Conservation (phyloP, 2,797 vertebrate genomes). For the Tragopan temminckii region DNA sequence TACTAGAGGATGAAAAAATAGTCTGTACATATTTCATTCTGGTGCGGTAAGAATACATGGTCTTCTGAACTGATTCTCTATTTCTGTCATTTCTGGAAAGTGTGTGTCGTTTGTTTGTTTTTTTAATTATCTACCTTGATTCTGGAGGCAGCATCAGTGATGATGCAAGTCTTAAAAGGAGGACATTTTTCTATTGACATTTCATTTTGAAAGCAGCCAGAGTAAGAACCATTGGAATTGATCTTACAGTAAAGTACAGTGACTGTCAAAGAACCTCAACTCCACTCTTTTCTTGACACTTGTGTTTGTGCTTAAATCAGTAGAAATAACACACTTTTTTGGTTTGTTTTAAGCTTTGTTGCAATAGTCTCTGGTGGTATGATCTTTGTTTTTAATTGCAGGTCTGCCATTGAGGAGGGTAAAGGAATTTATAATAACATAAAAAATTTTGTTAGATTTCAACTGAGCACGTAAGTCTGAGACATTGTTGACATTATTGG, state of each 20-base stretch:
- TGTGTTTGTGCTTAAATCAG: neutral
- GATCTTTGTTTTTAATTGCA: conserved; percentile 78
- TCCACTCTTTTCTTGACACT: neutral
- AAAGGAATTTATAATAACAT: conserved; percentile 99
- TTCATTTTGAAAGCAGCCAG: neutral
- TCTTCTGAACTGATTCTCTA: neutral
- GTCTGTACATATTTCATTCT: neutral
- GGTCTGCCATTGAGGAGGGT: conserved; percentile 98
- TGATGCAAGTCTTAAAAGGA: neutral
- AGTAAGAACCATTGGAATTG: conserved; percentile 13
- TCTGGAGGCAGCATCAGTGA: neutral
- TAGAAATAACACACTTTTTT: neutral
- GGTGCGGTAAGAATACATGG: neutral
- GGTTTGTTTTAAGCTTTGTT: neutral
- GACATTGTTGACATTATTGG: neutral
- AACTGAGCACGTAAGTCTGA: conserved; percentile 97
- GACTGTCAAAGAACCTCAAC: neutral
- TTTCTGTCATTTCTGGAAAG: neutral
- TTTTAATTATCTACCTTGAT: neutral
- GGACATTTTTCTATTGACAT: neutral
- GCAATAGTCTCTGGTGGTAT: neutral
- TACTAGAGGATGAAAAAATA: neutral
- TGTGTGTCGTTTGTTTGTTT: rapidly evolving
- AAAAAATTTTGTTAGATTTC: conserved; percentile 98
- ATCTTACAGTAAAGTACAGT: neutral